These are phyloP conservation scores for Mamestra brassicae DNA, from an alignment of 2,888 invertebrate species.

Conservation along the genomic window DNA sequence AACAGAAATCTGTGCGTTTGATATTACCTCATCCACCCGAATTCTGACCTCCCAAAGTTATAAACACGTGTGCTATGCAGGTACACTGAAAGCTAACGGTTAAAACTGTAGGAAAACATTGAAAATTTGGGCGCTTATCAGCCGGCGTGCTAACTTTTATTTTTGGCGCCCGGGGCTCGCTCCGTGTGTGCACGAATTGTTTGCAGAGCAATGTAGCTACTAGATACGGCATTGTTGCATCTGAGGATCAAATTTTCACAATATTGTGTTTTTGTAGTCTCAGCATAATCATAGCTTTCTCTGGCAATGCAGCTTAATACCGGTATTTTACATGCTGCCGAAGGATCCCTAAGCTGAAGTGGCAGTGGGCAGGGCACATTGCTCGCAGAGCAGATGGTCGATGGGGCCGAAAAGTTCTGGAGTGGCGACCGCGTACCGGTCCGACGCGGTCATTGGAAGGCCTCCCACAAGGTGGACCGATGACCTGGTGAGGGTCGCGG, in stretches of 20 bases:
- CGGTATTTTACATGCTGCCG: too few relatives aligned
- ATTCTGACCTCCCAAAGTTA: slow-evolving; percentile 47
- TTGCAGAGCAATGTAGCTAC: slow-evolving; percentile 64
- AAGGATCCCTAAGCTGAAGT: too few relatives aligned
- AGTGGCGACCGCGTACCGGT: too few relatives aligned
- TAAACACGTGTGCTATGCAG: slow-evolving; percentile 74
- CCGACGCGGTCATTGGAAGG: too few relatives aligned
- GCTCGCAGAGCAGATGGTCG: too few relatives aligned
- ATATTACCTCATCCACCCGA: slow-evolving; percentile 65
- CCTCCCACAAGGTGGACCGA: too few relatives aligned
- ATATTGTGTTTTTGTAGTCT: too few relatives aligned
- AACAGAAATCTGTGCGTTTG: background rate
- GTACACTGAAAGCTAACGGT: slow-evolving; percentile 66
- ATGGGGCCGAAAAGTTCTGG: too few relatives aligned
- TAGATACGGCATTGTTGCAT: slow-evolving; percentile 59
- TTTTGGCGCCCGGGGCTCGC: slow-evolving; percentile 83
- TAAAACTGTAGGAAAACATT: slow-evolving; percentile 86
- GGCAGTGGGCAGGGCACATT: too few relatives aligned
- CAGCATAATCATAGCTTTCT: too few relatives aligned
- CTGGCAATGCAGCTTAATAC: too few relatives aligned
- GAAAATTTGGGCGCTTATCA: slow-evolving; percentile 90
- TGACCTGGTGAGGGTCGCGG: too few relatives aligned
- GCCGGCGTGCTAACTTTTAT: slow-evolving; percentile 86
- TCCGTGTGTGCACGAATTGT: slow-evolving; percentile 80
- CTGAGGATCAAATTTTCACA: background rate